Percentiles rank a stretch among this genome's conserved stretches.
Conservation (phyloP, 1,140 invertebrate species). For the Pantala flavescens region DNA sequence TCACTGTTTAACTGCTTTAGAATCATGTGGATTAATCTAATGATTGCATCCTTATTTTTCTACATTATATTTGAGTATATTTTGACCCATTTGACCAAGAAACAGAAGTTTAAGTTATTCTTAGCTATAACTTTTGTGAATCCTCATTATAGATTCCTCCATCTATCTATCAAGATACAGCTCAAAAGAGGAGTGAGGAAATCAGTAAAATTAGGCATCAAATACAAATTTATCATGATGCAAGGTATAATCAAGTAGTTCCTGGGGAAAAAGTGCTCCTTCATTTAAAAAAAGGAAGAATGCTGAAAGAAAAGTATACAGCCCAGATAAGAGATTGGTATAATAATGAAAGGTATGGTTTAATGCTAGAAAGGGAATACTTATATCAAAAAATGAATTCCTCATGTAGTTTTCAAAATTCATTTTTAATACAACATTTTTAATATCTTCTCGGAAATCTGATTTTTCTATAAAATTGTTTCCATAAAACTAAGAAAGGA, state of each 20-base stretch:
- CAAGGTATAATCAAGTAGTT: neutral
- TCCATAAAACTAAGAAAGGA: constrained; percentile 30
- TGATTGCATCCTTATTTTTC: too few relatives aligned
- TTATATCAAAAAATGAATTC: neutral
- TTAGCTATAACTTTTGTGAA: neutral
- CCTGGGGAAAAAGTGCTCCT: neutral
- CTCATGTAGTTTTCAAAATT: too few relatives aligned
- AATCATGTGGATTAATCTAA: too few relatives aligned
- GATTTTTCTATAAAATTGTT: too few relatives aligned
- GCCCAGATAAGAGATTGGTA: neutral
- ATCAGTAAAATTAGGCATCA: constrained; percentile 24
- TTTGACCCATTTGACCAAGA: too few relatives aligned
- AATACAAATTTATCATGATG: neutral
- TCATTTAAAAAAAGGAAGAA: neutral
- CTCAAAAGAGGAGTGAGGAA: constrained; percentile 36
- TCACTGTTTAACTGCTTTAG: too few relatives aligned
- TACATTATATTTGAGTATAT: too few relatives aligned
- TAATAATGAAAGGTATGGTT: neutral
- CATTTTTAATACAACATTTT: too few relatives aligned
- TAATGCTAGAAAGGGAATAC: too few relatives aligned
- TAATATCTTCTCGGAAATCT: too few relatives aligned
- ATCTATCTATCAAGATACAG: constrained; percentile 34
- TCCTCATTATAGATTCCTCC: constrained; percentile 29
- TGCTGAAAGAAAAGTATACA: neutral
- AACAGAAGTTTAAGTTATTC: too few relatives aligned